A percentile compares a stretch with the other conserved stretches of the same genome.
These are phyloP conservation scores for Phoxinus phoxinus DNA, from an alignment of 2,113 vertebrate species.

Conservation along the genomic window DNA sequence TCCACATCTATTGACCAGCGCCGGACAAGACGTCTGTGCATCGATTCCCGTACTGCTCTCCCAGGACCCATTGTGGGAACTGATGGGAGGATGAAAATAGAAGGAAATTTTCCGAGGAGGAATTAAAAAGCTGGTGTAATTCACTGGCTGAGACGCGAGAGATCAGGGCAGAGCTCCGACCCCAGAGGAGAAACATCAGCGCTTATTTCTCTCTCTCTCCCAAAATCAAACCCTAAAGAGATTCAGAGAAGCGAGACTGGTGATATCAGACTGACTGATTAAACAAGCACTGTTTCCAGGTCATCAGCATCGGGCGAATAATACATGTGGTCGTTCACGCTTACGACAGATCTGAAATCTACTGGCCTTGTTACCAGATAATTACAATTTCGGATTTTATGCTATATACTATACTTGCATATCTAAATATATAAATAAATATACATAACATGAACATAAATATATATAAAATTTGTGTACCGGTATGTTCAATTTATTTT, in stretches of 20 bases:
- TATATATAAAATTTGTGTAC: no score
- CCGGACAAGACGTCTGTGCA: conserved; percentile 40
- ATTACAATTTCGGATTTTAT: not conserved
- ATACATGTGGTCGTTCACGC: not conserved
- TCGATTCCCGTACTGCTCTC: conserved; percentile 51
- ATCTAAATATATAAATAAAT: not conserved
- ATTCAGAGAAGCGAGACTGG: not conserved
- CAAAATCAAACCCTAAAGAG: not conserved
- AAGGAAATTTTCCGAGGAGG: not conserved
- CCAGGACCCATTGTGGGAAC: conserved; percentile 49
- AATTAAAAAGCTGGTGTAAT: conserved; percentile 52
- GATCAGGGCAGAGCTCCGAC: not conserved
- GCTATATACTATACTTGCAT: no score
- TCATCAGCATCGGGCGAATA: not conserved
- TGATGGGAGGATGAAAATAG: conserved; percentile 53
- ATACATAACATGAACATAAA: no score
- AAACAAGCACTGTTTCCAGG: not conserved
- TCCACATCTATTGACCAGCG: conserved; percentile 45
- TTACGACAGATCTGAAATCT: not conserved
- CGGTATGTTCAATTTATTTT: no score
- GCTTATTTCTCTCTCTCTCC: not conserved
- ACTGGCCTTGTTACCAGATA: not conserved
- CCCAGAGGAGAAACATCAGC: conserved; percentile 37
- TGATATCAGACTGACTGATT: not conserved
- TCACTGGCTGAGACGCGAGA: conserved; percentile 17